These are phyloP conservation scores for Drosophila fungiperda DNA, from an alignment of 2,888 invertebrate species.

Conservation along the genomic window DNA sequence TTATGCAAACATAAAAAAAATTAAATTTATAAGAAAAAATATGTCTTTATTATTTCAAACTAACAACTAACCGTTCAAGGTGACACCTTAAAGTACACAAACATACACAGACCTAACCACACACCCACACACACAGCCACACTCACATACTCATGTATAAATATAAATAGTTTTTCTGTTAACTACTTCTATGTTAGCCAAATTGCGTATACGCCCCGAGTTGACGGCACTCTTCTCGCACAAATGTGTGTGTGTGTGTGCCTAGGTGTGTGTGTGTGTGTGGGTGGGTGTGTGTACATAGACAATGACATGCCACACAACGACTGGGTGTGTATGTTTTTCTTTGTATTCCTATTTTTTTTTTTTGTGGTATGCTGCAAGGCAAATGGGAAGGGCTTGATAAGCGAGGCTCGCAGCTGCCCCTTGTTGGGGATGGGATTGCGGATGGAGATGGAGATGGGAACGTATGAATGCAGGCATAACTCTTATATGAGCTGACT, in stretches of 20 bases:
- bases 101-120: background rate
- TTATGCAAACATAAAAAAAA: background rate
- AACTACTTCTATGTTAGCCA: conserved; percentile 7
- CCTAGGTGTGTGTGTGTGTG: conserved; percentile 1
- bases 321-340: conserved; percentile 31
- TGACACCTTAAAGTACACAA: conserved; percentile 36
- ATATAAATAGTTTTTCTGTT: background rate
- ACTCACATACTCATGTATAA: background rate
- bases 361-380: background rate
- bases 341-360: background rate
- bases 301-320: conserved; percentile 50
- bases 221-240: conserved; percentile 31
- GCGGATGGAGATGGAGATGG: conserved; percentile 20
- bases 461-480: conserved; percentile 70
- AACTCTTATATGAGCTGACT: conserved; percentile 73
- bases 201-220: conserved; percentile 56
- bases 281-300: conserved; percentile 24
- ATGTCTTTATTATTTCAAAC: background rate
- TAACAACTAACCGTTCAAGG: conserved; percentile 28
- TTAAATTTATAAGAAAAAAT: background rate
- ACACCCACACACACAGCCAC: background rate
- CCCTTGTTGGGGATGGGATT: conserved; percentile 47
- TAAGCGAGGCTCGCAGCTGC: conserved; percentile 8
- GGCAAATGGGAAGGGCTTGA: conserved; percentile 52
- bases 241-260: conserved; percentile 12